Evolutionary conservation across 2,113 vertebrate genomes (phyloP).

Genomic region (Ancistrus triradiatus): DNA sequence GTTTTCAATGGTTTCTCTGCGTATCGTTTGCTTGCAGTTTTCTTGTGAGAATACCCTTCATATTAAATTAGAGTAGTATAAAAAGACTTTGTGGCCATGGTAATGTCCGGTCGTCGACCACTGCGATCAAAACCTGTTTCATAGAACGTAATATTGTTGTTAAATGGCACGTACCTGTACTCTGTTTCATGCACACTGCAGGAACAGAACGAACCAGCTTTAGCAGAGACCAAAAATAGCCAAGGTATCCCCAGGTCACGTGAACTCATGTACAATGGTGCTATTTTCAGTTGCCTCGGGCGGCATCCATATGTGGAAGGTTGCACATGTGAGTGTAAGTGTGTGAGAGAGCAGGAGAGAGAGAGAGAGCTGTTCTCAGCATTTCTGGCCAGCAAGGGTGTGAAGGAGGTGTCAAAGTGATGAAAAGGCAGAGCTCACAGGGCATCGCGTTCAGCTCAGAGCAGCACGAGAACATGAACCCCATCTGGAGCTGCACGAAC

Average conservation of each 20-base stretch:
- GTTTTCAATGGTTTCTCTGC: too few relatives aligned
- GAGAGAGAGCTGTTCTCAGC: slow-evolving; percentile 5
- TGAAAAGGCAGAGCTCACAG: background rate
- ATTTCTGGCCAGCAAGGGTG: background rate
- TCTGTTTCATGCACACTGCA: slow-evolving; percentile 6
- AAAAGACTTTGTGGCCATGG: too few relatives aligned
- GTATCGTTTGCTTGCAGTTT: too few relatives aligned
- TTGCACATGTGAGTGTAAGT: slow-evolving; percentile 40
- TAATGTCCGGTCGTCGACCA: too few relatives aligned
- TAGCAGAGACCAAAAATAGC: background rate
- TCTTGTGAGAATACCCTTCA: too few relatives aligned
- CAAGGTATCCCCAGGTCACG: slow-evolving; percentile 11
- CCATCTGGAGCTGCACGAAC: slow-evolving; percentile 8
- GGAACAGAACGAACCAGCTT: background rate
- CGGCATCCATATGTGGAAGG: slow-evolving; percentile 52
- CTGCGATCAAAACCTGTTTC: too few relatives aligned
- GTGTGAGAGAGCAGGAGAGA: background rate
- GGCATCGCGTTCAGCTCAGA: background rate
- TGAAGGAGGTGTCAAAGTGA: slow-evolving; percentile 19
- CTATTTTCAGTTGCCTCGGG: slow-evolving; percentile 55
- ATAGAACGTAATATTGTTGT: too few relatives aligned
- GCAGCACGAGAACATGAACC: slow-evolving; percentile 9
- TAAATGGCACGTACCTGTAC: too few relatives aligned
- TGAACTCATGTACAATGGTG: slow-evolving; percentile 44
- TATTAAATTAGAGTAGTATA: too few relatives aligned